Conservation (phyloP, 2,113 vertebrate species). For the Phodopus roborovskii region DNA sequence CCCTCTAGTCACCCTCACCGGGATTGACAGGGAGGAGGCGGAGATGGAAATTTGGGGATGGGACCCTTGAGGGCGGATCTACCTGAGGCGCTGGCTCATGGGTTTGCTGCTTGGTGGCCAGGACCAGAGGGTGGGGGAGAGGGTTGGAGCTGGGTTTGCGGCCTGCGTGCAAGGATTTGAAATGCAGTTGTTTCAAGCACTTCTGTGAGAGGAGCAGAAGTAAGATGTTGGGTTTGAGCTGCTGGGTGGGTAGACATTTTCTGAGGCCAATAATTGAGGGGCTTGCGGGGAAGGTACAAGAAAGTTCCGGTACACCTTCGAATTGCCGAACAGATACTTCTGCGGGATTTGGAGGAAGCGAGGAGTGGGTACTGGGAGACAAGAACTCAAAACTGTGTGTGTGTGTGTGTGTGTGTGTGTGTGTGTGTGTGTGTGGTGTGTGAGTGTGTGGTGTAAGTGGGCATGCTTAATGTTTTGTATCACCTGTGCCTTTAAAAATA, state of each 20-base stretch:
- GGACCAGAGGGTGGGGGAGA: not conserved
- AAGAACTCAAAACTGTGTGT: not conserved
- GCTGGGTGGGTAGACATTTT: not conserved
- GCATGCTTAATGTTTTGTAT: not conserved
- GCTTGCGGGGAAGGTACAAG: not conserved
- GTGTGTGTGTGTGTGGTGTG: fast-evolving
- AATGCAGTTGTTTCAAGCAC: constrained; percentile 36
- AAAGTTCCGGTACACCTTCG: constrained; percentile 24
- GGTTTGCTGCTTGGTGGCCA: not conserved
- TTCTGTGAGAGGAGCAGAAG: not conserved
- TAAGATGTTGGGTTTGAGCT: not conserved
- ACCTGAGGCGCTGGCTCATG: not conserved
- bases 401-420: too few species aligned
- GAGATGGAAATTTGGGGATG: not conserved
- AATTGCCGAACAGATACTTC: not conserved
- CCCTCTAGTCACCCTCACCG: not conserved
- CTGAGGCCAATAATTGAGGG: not conserved
- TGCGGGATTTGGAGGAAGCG: not conserved
- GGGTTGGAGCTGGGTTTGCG: not conserved
- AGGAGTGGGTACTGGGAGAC: not conserved
- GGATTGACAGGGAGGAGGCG: not conserved
- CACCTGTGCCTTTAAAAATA: not conserved
- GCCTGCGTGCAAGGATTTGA: not conserved
- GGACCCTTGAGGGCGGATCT: not conserved
- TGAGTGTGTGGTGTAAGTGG: too few species aligned